These are phyloP conservation scores for Stichodactyla helianthus DNA, from an alignment of 64 coral and sea anemone species.

Conservation along the genomic window DNA sequence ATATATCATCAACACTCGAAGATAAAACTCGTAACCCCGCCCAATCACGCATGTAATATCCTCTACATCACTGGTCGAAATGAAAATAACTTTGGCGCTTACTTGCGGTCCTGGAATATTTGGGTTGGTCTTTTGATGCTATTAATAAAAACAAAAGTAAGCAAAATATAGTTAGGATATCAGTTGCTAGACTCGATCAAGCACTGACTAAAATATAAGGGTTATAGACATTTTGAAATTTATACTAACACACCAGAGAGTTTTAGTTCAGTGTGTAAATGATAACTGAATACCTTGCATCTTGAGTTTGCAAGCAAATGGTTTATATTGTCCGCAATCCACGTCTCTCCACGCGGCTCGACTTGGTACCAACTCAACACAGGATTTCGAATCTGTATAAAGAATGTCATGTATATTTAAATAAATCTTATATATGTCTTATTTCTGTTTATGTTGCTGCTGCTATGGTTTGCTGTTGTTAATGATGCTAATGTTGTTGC, in stretches of 20 bases:
- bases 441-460: too few relatives aligned
- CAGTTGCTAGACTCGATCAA: too few relatives aligned
- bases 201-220: too few relatives aligned
- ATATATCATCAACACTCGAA: too few relatives aligned
- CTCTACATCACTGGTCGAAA: background rate
- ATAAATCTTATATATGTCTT: too few relatives aligned
- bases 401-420: background rate
- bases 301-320: slow-evolving; percentile 72
- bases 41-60: background rate
- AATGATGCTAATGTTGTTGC: too few relatives aligned
- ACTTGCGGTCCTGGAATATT: background rate
- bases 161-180: background rate
- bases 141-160: background rate
- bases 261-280: too few relatives aligned
- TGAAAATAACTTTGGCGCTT: background rate
- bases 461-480: background rate
- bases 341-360: slow-evolving; percentile 72
- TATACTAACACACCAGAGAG: too few relatives aligned
- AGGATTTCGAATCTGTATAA: slow-evolving; percentile 54
- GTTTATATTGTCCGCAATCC: slow-evolving; percentile 67
- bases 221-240: too few relatives aligned
- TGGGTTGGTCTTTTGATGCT: background rate
- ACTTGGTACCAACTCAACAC: slow-evolving; percentile 61
- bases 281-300: slow-evolving; percentile 35
- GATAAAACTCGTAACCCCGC: too few relatives aligned